Evolutionary conservation across 2,797 vertebrate genomes (phyloP).

Genomic region (Premnoplex brunnescens): DNA sequence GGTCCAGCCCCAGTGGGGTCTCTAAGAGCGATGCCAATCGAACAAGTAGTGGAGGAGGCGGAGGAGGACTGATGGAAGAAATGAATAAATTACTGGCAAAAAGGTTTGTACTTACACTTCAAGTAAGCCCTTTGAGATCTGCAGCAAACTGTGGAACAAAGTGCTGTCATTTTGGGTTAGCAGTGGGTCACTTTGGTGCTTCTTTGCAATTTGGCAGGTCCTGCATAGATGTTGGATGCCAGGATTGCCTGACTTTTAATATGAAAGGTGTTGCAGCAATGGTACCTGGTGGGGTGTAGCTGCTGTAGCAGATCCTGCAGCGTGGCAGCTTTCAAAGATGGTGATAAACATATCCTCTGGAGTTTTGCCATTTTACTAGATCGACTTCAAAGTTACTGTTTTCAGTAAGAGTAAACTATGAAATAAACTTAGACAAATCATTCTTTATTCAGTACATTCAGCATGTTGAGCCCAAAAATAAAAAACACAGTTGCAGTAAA

Average conservation of each 20-base stretch:
- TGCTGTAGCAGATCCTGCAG: background rate
- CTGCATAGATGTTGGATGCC: background rate
- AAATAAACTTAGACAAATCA: background rate
- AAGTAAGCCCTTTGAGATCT: background rate
- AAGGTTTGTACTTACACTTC: constrained; percentile 80
- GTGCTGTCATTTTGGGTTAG: background rate
- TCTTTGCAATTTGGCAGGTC: background rate
- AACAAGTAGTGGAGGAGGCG: constrained; percentile 87
- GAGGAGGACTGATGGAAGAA: constrained; percentile 98
- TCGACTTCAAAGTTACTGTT: background rate
- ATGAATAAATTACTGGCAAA: constrained; percentile 99
- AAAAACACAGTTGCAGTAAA: background rate
- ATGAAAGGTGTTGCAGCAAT: background rate
- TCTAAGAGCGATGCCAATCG: constrained; percentile 94
- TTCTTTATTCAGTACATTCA: background rate
- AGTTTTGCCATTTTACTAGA: background rate
- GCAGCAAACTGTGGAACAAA: background rate
- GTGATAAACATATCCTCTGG: background rate
- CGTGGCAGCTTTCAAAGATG: background rate
- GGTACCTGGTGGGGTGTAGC: background rate
- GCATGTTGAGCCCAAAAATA: background rate
- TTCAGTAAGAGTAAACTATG: background rate
- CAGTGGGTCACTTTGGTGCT: background rate
- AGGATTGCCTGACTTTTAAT: background rate
- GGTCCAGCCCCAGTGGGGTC: constrained; percentile 83